Evolutionary conservation across 1,140 invertebrate genomes (phyloP).

Genomic region (Leptinotarsa lineolata): DNA sequence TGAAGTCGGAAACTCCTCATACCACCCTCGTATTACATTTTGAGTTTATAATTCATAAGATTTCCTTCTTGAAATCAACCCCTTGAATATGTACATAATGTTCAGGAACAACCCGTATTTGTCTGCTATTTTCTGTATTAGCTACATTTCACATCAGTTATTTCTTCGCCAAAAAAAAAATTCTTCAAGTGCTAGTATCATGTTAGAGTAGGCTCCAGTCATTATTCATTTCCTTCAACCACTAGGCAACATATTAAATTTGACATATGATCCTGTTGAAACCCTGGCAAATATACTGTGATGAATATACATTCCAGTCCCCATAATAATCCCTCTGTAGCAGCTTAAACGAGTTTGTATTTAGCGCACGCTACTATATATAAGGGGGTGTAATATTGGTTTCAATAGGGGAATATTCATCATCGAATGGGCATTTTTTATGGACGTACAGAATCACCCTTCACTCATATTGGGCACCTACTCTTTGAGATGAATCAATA

Average conservation of each 20-base stretch:
- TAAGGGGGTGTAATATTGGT: constrained; percentile 5
- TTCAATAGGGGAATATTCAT: constrained; percentile 8
- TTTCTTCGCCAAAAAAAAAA: no score
- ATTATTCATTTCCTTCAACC: not conserved
- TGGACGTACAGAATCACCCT: not conserved
- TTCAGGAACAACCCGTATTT: no score
- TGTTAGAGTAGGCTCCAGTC: no score
- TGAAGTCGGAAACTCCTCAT: no score
- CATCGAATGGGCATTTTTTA: constrained; percentile 2
- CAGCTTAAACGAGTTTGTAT: constrained; percentile 8
- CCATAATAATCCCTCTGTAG: not conserved
- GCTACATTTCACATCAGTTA: no score
- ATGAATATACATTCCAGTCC: not conserved
- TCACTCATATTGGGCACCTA: not conserved
- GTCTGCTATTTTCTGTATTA: no score
- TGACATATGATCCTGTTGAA: constrained; percentile 1
- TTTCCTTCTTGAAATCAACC: no score
- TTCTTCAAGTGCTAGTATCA: no score
- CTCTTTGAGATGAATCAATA: not conserved
- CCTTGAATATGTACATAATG: no score
- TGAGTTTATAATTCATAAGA: no score
- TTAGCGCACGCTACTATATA: constrained; percentile 8
- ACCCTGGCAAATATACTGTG: constrained; percentile 7
- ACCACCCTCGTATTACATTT: no score
- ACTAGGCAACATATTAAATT: not conserved